Conservation (phyloP, 2,113 vertebrate species). For the Actenoides hombroni region DNA sequence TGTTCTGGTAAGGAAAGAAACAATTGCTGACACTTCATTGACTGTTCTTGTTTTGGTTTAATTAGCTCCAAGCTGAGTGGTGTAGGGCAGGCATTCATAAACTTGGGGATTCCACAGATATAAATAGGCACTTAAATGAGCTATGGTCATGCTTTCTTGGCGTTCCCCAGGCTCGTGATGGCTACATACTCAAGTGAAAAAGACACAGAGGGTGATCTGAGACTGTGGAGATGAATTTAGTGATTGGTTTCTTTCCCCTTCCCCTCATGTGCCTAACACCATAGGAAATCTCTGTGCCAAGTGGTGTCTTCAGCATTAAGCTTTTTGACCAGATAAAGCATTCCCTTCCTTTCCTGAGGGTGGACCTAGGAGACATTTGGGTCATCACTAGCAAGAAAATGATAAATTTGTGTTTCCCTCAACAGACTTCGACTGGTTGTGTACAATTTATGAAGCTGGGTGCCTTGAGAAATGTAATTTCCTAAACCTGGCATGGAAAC, state of each 20-base stretch:
- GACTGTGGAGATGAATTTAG: not conserved
- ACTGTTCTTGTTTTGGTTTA: not conserved
- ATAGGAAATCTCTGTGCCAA: not conserved
- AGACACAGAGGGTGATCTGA: not conserved
- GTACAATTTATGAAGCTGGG: not conserved
- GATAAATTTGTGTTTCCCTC: not conserved
- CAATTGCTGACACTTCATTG: not conserved
- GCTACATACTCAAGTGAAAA: not conserved
- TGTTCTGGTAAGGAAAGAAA: not conserved
- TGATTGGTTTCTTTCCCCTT: not conserved
- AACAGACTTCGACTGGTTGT: not conserved
- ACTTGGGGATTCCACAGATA: not conserved
- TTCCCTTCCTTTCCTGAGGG: not conserved
- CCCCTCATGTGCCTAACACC: not conserved
- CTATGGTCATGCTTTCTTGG: not conserved
- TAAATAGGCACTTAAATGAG: not conserved
- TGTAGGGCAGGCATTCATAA: not conserved
- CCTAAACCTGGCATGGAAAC: not conserved
- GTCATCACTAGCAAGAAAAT: not conserved
- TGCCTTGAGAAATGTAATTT: not conserved
- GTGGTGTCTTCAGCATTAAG: not conserved
- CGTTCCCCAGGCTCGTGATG: not conserved
- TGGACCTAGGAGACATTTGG: not conserved
- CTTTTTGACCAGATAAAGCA: not conserved
- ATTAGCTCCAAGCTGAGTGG: not conserved